phyloP scores from a whole-genome alignment of 2,888 invertebrate genomes.

The Crematogaster levior region DNA sequence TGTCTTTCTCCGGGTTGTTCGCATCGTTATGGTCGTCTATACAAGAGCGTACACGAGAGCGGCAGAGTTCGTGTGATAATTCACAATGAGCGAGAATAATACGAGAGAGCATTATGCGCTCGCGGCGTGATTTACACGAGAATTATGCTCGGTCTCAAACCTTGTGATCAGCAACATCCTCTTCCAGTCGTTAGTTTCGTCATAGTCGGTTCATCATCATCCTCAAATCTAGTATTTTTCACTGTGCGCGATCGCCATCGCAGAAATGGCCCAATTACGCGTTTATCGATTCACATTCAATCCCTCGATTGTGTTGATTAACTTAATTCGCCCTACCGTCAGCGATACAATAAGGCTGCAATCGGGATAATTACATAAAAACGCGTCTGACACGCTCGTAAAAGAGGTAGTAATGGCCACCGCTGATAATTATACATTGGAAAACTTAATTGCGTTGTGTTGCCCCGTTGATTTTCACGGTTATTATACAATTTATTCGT shows the following conservation, averaged over 20 bases:
- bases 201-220: too few species aligned
- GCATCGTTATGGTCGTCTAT: background rate
- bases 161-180: too few species aligned
- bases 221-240: background rate
- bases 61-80: slow-evolving; percentile 23
- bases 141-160: background rate
- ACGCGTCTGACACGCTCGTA: background rate
- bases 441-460: background rate
- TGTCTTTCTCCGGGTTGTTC: slow-evolving; percentile 10
- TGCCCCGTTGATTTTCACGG: background rate
- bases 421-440: background rate
- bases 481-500: slow-evolving; percentile 10
- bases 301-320: slow-evolving; percentile 9
- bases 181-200: background rate
- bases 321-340: slow-evolving; percentile 10
- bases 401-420: background rate
- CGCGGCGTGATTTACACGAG: background rate
- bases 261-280: background rate
- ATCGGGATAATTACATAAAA: slow-evolving; percentile 4
- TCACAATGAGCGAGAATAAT: slow-evolving; percentile 26
- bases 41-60: background rate
- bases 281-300: slow-evolving; percentile 13
- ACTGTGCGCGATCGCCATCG: background rate
- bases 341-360: slow-evolving; percentile 6
- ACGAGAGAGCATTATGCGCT: background rate